Percentiles rank a stretch among this genome's conserved stretches.
Conservation (phyloP, 2,113 vertebrate genomes). For the Phrynocephalus versicolor region DNA sequence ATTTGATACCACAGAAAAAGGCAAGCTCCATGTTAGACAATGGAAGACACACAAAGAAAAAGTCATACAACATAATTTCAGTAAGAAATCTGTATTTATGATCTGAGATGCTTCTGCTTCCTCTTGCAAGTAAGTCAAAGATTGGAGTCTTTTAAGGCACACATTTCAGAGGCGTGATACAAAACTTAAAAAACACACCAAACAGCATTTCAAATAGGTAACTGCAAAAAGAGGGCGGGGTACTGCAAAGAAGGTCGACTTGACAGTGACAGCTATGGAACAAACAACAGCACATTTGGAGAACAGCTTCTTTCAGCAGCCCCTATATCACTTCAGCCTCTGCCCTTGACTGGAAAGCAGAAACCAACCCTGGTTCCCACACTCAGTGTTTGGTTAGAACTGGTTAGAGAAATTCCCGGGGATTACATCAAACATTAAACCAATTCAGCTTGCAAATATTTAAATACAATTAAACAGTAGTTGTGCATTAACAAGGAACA, state of each 20-base stretch:
- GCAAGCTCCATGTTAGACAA: not conserved
- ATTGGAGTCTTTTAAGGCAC: constrained; percentile 55
- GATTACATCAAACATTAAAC: not conserved
- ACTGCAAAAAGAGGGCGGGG: constrained; percentile 20
- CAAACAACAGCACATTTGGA: constrained; percentile 30
- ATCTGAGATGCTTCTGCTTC: constrained; percentile 29
- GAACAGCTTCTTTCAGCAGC: constrained; percentile 12
- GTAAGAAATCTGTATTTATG: constrained; percentile 62
- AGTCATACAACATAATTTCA: constrained; percentile 25
- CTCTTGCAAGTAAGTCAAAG: constrained; percentile 31
- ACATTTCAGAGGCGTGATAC: constrained; percentile 46
- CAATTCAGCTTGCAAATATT: not conserved
- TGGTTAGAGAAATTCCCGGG: not conserved
- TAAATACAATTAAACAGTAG: not conserved
- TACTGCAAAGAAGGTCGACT: not conserved
- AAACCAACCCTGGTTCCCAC: not conserved
- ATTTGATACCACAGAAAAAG: not conserved
- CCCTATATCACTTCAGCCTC: not conserved
- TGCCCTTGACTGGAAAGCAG: not conserved
- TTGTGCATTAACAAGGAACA: too few species aligned
- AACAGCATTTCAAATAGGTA: constrained; percentile 28
- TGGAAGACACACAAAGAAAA: fast-evolving
- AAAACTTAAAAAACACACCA: constrained; percentile 53
- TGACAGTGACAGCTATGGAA: constrained; percentile 32
- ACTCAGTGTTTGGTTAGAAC: not conserved